phyloP scores from a whole-genome alignment of 2,113 vertebrate species.

The Corythoichthys haematopterus region DNA sequence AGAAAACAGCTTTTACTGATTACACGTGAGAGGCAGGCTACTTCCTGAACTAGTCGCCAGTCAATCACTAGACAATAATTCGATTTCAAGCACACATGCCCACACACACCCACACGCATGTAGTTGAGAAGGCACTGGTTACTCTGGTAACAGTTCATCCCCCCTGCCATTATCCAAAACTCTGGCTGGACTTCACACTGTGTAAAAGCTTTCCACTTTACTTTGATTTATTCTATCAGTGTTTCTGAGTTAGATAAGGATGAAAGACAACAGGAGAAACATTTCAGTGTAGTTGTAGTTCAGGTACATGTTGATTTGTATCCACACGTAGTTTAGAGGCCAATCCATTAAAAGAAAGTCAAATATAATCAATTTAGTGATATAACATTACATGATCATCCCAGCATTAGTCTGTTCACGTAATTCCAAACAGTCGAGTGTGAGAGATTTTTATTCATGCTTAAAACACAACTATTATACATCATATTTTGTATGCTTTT shows the following conservation, averaged over 20 bases:
- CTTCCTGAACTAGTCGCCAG: not conserved
- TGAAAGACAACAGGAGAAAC: constrained; percentile 10
- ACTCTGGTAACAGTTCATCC: constrained; percentile 52
- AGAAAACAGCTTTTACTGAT: not conserved
- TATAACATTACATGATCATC: not conserved
- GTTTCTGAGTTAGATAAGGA: constrained; percentile 14
- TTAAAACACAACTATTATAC: too few species aligned
- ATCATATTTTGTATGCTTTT: too few species aligned
- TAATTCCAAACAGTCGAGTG: too few species aligned
- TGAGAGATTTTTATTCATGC: too few species aligned
- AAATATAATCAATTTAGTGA: not conserved
- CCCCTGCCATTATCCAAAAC: constrained; percentile 12
- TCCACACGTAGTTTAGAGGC: not conserved
- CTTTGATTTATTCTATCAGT: constrained; percentile 1
- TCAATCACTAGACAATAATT: not conserved
- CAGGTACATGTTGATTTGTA: not conserved
- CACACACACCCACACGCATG: constrained; percentile 8
- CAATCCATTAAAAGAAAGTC: not conserved
- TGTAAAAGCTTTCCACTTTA: constrained; percentile 34
- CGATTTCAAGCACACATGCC: not conserved
- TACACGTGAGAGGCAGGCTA: not conserved
- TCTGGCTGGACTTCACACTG: constrained; percentile 17
- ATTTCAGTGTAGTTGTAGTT: not conserved
- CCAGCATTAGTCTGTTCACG: not conserved
- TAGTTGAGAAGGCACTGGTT: constrained; percentile 31